These are phyloP conservation scores for Pseudorhombus dupliciocellatus DNA, from an alignment of 2,113 vertebrate species.

Conservation along the genomic window DNA sequence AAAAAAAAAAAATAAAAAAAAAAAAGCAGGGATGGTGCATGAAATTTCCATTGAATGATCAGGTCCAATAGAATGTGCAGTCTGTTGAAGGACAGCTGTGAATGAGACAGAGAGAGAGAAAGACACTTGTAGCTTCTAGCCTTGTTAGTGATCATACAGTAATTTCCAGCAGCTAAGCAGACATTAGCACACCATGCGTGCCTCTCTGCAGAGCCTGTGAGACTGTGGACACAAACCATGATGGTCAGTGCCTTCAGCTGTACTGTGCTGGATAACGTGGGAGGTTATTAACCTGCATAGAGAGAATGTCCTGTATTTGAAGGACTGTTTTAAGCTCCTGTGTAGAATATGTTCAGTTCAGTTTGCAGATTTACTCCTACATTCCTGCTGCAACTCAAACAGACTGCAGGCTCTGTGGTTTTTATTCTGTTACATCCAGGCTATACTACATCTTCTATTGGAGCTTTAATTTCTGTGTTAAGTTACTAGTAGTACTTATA, in stretches of 20 bases:
- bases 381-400: not conserved
- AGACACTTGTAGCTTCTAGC: not conserved
- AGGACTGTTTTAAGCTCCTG: not conserved
- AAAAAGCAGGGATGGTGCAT: no score
- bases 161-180: slow-evolving; percentile 1
- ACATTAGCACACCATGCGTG: slow-evolving; percentile 4
- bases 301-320: not conserved
- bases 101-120: not conserved
- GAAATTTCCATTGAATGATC: no score
- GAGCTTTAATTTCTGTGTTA: slow-evolving; percentile 5
- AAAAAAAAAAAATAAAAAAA: no score
- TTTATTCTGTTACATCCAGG: not conserved
- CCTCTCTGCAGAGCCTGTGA: not conserved
- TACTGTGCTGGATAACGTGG: not conserved
- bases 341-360: not conserved
- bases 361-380: not conserved
- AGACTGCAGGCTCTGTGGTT: not conserved
- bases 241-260: not conserved
- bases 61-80: no score
- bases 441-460: not conserved
- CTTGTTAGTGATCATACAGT: slow-evolving; percentile 2
- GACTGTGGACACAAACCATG: slow-evolving; percentile 1
- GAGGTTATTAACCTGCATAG: not conserved
- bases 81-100: not conserved
- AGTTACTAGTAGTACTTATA: not conserved